Evolutionary conservation across 2,888 invertebrate species (phyloP).

Genomic region (Biston stratarius): DNA sequence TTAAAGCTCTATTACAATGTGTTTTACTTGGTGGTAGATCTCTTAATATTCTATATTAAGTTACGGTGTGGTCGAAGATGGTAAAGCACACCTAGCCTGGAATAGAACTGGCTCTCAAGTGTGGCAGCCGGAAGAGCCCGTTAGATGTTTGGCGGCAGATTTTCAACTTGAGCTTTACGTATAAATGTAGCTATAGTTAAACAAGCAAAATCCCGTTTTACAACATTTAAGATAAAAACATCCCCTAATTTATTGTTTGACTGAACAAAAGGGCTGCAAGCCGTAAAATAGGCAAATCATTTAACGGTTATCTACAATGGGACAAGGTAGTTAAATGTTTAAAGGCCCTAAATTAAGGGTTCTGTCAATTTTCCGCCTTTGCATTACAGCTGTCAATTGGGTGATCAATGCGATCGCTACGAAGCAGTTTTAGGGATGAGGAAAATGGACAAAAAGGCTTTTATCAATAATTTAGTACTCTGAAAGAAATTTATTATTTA

Average conservation of each 20-base stretch:
- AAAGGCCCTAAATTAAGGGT: slow-evolving; percentile 23
- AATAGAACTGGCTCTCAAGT: no score
- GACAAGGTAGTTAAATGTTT: slow-evolving; percentile 30
- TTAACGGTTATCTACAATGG: slow-evolving; percentile 25
- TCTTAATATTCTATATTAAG: no score
- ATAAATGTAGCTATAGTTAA: neutral
- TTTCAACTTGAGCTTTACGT: no score
- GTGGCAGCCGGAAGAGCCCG: no score
- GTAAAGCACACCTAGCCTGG: no score
- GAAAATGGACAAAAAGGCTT: neutral
- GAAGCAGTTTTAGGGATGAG: slow-evolving; percentile 15
- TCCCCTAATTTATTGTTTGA: slow-evolving; percentile 21
- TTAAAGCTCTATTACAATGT: neutral
- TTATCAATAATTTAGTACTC: no score
- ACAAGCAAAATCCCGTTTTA: neutral
- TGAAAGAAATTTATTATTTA: no score
- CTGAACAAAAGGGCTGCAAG: slow-evolving; percentile 21
- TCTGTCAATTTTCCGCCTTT: slow-evolving; percentile 37
- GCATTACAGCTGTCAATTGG: slow-evolving; percentile 36
- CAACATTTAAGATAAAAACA: slow-evolving; percentile 9
- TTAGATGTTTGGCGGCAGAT: no score
- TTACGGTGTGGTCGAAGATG: no score
- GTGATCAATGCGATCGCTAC: slow-evolving; percentile 41
- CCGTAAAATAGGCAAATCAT: slow-evolving; percentile 29
- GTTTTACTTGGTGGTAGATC: no score